phyloP scores from a whole-genome alignment of 1,140 invertebrate species.

The Phortica variegata region DNA sequence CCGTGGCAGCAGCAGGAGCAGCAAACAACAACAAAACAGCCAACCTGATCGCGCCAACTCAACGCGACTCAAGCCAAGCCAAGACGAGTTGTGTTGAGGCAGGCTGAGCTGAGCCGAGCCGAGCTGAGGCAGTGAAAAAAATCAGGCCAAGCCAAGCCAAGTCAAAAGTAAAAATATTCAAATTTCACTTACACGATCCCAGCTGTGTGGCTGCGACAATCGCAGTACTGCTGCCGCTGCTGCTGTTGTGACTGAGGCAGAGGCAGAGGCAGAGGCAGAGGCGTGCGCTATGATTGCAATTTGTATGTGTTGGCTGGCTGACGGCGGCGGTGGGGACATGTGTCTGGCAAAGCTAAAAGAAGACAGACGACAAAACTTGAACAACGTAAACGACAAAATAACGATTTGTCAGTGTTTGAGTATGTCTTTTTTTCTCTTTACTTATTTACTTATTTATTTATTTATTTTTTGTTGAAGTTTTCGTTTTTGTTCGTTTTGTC shows the following conservation, averaged over 20 bases:
- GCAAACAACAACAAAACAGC: too few relatives aligned
- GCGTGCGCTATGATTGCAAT: too few relatives aligned
- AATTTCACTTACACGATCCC: too few relatives aligned
- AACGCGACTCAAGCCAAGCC: too few relatives aligned
- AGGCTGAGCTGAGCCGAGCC: too few relatives aligned
- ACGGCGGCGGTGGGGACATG: too few relatives aligned
- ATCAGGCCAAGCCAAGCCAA: constrained; percentile 1
- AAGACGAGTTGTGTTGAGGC: constrained; percentile 9
- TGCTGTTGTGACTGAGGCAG: too few relatives aligned
- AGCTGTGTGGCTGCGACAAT: too few relatives aligned
- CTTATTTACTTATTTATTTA: constrained; percentile 37
- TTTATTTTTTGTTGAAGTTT: constrained; percentile 42
- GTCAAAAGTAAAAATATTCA: background rate
- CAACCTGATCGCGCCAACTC: background rate
- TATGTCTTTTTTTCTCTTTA: constrained; percentile 8
- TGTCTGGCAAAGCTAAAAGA: background rate
- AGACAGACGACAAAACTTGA: constrained; percentile 23
- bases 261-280: too few relatives aligned
- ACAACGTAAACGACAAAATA: constrained; percentile 17
- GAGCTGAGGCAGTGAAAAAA: constrained; percentile 6
- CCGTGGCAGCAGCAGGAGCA: too few relatives aligned
- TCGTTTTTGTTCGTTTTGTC: constrained; percentile 44
- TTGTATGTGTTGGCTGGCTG: too few relatives aligned
- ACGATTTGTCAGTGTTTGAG: constrained; percentile 38
- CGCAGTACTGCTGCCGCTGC: too few relatives aligned